These are phyloP conservation scores for Phalacrocorax pelagicus DNA, from an alignment of 2,113 vertebrate genomes.

Conservation along the genomic window DNA sequence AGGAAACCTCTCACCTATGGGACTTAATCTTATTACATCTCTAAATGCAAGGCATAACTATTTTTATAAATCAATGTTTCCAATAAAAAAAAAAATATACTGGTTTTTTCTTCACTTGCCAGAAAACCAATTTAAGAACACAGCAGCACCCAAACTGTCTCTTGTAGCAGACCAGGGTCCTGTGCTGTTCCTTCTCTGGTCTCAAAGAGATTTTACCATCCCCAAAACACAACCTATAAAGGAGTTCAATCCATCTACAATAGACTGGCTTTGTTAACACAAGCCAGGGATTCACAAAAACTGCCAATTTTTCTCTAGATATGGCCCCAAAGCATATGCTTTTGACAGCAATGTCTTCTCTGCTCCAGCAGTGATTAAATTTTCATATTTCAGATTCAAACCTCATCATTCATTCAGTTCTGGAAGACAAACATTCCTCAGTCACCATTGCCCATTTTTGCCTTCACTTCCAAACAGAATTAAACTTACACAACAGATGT, in stretches of 20 bases:
- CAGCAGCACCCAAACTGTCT: background rate
- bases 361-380: constrained; percentile 7
- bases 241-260: background rate
- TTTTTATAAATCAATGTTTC: background rate
- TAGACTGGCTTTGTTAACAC: background rate
- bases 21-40: background rate
- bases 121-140: background rate
- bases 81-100: background rate
- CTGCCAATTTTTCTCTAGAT: background rate
- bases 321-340: background rate
- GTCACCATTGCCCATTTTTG: background rate
- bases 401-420: background rate
- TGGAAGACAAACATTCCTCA: background rate
- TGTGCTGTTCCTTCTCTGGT: background rate
- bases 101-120: background rate
- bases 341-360: constrained; percentile 12
- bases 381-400: background rate
- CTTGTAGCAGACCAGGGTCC: background rate
- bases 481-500: background rate
- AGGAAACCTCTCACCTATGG: background rate
- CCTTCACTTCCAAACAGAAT: background rate
- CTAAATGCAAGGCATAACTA: background rate
- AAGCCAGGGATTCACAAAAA: background rate
- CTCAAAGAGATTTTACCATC: background rate
- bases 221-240: background rate